A percentile compares a stretch with the other conserved stretches of the same genome.
These are phyloP conservation scores for Ailurus styani DNA, from an alignment of 2,113 vertebrate species.

Conservation along the genomic window DNA sequence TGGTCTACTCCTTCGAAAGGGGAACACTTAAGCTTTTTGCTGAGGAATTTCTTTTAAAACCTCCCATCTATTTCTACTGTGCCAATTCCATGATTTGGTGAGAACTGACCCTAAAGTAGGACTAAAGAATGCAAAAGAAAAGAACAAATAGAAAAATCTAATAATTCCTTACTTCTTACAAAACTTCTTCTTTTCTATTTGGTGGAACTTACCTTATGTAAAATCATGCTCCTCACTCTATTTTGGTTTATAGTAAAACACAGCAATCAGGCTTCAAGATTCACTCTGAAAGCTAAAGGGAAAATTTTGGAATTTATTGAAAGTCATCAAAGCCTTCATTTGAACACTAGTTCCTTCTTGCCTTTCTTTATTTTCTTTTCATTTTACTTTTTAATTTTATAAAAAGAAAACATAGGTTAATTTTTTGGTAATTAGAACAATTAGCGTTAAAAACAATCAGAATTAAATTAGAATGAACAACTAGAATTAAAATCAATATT, in stretches of 20 bases:
- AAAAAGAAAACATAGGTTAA: neutral
- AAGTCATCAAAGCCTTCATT: neutral
- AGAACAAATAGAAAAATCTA: neutral
- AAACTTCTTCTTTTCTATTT: neutral
- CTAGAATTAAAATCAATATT: neutral
- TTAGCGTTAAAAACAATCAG: neutral
- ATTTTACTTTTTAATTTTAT: constrained; percentile 5
- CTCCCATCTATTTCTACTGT: neutral
- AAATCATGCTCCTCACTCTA: neutral
- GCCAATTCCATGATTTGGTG: neutral
- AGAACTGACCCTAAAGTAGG: neutral
- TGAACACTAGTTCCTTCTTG: neutral
- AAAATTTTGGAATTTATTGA: neutral
- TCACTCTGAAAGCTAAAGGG: neutral
- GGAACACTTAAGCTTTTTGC: neutral
- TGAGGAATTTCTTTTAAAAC: neutral
- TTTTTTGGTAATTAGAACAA: neutral
- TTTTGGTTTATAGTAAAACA: neutral
- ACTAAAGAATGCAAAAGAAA: neutral
- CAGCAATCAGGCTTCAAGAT: neutral
- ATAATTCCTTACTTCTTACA: neutral
- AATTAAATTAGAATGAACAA: neutral
- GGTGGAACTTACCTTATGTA: neutral
- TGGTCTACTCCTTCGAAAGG: neutral
- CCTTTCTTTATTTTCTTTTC: neutral